Percentiles rank a stretch among this genome's conserved stretches.
Conservation (phyloP, 2,797 vertebrate species). For the Typhlichthys subterraneus region DNA sequence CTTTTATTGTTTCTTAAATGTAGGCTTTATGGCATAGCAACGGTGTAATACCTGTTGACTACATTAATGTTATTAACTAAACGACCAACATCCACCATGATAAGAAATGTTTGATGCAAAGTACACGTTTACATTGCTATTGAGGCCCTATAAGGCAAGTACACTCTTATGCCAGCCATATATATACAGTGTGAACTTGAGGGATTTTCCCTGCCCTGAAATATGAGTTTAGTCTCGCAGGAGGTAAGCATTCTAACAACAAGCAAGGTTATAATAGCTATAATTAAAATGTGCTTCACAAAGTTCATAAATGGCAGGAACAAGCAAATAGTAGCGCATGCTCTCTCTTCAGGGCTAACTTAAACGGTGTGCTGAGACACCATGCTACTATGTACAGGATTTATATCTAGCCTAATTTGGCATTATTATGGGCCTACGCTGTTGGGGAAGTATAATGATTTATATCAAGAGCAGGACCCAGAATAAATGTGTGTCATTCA, state of each 20-base stretch:
- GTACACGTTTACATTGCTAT: conserved; percentile 4
- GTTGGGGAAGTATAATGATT: neutral
- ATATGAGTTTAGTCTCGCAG: conserved; percentile 65
- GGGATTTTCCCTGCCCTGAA: conserved; percentile 66
- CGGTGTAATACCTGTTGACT: neutral
- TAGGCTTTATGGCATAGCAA: no score
- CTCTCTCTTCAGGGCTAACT: neutral
- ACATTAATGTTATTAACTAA: no score
- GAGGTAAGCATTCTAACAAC: conserved; percentile 45
- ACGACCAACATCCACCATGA: no score
- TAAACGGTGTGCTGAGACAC: conserved; percentile 3
- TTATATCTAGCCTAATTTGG: conserved; percentile 4
- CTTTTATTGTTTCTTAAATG: neutral
- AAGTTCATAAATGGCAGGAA: conserved; percentile 65
- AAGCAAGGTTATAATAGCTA: conserved; percentile 50
- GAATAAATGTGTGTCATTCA: conserved; percentile 26
- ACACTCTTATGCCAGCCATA: conserved; percentile 36
- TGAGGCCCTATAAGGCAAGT: neutral
- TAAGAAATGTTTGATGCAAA: neutral
- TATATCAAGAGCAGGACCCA: neutral
- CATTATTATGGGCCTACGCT: neutral
- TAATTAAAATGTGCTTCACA: conserved; percentile 73
- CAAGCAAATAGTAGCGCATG: conserved; percentile 45
- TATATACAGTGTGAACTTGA: conserved; percentile 58
- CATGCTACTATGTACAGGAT: conserved; percentile 23